A percentile compares a stretch with the other conserved stretches of the same genome.
These are phyloP conservation scores for Clitarchus hookeri DNA, from an alignment of 2,888 invertebrate genomes.

Conservation along the genomic window DNA sequence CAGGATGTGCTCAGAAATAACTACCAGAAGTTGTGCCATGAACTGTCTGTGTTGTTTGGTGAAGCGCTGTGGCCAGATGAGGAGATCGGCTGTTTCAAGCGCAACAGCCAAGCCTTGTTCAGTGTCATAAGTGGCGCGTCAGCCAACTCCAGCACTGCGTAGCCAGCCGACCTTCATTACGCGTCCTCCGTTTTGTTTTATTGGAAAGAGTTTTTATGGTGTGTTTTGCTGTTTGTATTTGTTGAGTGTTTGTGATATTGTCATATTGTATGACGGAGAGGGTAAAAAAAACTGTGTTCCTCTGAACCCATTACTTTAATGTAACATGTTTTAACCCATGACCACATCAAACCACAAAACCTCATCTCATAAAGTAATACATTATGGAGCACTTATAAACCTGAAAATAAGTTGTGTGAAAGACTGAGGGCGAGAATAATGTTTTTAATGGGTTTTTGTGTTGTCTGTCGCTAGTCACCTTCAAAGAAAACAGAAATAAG, in stretches of 20 bases:
- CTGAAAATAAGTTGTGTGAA: background rate
- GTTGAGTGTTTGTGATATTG: background rate
- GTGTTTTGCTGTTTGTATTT: background rate
- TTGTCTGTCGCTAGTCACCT: background rate
- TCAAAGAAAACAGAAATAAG: background rate
- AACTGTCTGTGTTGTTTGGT: conserved; percentile 73
- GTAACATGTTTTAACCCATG: background rate
- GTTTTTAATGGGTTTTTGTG: background rate
- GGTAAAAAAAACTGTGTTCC: background rate
- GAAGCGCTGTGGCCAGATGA: conserved; percentile 71
- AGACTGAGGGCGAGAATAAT: background rate
- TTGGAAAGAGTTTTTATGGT: background rate
- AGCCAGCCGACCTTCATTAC: conserved; percentile 44
- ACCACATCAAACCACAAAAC: background rate
- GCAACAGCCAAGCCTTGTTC: conserved; percentile 77
- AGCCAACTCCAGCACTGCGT: conserved; percentile 80
- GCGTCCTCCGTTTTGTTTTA: background rate
- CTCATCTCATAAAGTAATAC: background rate
- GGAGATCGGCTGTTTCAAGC: conserved; percentile 66
- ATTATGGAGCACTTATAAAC: background rate
- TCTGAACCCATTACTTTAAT: background rate
- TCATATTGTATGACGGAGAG: background rate
- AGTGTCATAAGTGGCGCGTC: conserved; percentile 80
- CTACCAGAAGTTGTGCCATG: conserved; percentile 82
- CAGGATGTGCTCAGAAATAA: conserved; percentile 86